Percentiles rank a stretch among this genome's conserved stretches.
Conservation (phyloP, 2,797 vertebrate genomes). For the Cryptoblepharus egeriae region DNA sequence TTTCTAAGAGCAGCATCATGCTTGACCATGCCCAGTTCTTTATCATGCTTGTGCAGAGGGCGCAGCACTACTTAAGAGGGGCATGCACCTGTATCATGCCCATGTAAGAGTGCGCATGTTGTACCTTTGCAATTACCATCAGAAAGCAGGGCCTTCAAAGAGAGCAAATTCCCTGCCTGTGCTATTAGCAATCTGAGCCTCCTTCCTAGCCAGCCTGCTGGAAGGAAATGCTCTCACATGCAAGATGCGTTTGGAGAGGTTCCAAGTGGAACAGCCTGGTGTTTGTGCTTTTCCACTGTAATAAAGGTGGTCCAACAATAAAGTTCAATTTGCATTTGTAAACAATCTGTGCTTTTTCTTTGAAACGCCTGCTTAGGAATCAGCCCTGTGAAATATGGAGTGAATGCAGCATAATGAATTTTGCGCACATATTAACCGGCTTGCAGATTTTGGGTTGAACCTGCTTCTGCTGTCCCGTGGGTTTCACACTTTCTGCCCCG, state of each 20-base stretch:
- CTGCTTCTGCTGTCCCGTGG: background rate
- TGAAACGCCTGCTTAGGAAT: background rate
- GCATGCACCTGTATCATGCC: background rate
- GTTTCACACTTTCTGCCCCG: background rate
- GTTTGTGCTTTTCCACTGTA: background rate
- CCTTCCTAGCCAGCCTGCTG: background rate
- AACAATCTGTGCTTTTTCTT: conserved; percentile 26
- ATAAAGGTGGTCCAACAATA: conserved; percentile 34
- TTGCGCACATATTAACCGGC: background rate
- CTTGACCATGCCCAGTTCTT: background rate
- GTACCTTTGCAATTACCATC: background rate
- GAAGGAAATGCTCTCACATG: background rate
- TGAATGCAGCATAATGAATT: conserved; percentile 9
- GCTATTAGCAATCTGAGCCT: background rate
- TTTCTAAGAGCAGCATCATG: background rate
- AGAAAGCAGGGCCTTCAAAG: background rate
- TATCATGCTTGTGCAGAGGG: background rate
- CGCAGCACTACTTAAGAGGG: background rate
- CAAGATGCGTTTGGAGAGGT: background rate
- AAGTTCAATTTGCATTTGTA: conserved; percentile 21
- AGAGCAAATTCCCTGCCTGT: background rate
- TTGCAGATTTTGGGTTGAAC: background rate
- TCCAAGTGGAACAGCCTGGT: conserved; percentile 2
- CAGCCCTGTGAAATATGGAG: background rate
- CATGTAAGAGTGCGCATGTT: background rate